These are phyloP conservation scores for Diadophis punctatus DNA, from an alignment of 2,113 vertebrate genomes.

Conservation along the genomic window DNA sequence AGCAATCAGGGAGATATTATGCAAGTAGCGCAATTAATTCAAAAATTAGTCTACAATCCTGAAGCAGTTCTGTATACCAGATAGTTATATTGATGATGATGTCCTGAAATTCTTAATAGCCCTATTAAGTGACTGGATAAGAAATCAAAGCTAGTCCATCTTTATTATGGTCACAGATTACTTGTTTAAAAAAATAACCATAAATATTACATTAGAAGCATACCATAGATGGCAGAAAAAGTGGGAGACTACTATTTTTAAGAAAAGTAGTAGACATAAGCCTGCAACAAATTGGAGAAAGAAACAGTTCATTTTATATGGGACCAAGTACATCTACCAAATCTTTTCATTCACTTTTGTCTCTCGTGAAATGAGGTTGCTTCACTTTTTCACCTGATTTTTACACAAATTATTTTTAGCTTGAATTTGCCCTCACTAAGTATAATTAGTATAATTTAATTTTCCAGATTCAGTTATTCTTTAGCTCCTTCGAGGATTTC, in stretches of 20 bases:
- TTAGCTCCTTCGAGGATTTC: background rate
- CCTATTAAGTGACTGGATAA: background rate
- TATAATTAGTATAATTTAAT: background rate
- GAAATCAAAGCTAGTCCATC: background rate
- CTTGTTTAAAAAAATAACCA: background rate
- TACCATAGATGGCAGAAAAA: too few relatives aligned
- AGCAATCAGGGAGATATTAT: background rate
- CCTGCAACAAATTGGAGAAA: too few relatives aligned
- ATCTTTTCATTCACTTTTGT: background rate
- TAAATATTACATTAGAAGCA: background rate
- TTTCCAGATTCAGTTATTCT: background rate
- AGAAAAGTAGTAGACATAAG: too few relatives aligned
- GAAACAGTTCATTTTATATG: too few relatives aligned
- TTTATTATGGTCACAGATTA: too few relatives aligned
- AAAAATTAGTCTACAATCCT: slow-evolving; percentile 1
- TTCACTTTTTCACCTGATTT: background rate
- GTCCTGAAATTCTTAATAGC: background rate
- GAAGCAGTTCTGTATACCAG: too few relatives aligned
- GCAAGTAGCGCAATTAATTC: background rate
- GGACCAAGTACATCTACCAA: background rate
- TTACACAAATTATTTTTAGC: background rate
- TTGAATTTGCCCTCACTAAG: background rate
- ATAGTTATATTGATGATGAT: background rate
- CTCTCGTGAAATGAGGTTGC: background rate
- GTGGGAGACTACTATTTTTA: too few relatives aligned